A percentile compares a stretch with the other conserved stretches of the same genome.
These are phyloP conservation scores for Anthophora plumipes DNA, from an alignment of 2,888 invertebrate species.

Conservation along the genomic window DNA sequence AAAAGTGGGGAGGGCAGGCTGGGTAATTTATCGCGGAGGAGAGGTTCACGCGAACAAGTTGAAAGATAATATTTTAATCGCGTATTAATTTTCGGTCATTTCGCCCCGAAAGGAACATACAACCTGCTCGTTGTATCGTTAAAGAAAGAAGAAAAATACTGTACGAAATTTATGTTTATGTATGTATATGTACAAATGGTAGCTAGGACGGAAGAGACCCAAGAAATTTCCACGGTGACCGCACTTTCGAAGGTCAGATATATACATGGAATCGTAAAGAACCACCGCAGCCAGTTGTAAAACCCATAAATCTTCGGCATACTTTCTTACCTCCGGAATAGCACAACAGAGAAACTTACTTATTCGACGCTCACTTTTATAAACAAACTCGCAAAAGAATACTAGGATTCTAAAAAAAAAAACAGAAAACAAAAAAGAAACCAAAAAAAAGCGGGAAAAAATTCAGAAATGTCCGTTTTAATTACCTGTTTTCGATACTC, in stretches of 20 bases:
- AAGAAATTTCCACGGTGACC: neutral
- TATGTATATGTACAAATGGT: neutral
- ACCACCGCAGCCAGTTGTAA: neutral
- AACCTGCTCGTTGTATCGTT: too few species aligned
- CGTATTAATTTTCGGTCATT: neutral
- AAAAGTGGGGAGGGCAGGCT: too few species aligned
- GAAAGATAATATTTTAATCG: constrained; percentile 5
- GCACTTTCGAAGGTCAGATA: neutral
- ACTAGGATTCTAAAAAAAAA: too few species aligned
- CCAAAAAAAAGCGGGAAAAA: too few species aligned
- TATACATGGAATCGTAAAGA: neutral
- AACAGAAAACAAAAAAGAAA: too few species aligned
- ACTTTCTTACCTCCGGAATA: too few species aligned
- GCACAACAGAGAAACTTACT: neutral
- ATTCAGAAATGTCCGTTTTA: too few species aligned
- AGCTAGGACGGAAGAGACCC: neutral
- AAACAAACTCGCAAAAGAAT: neutral
- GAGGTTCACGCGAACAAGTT: neutral
- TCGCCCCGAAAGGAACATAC: neutral
- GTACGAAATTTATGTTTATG: too few species aligned
- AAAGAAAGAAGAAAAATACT: neutral
- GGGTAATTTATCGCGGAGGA: constrained; percentile 6
- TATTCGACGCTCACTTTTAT: too few species aligned
- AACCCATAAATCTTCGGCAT: constrained; percentile 2
- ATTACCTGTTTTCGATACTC: constrained; percentile 15